phyloP scores from a whole-genome alignment of 1,140 invertebrate genomes.

The Drosophila varians region DNA sequence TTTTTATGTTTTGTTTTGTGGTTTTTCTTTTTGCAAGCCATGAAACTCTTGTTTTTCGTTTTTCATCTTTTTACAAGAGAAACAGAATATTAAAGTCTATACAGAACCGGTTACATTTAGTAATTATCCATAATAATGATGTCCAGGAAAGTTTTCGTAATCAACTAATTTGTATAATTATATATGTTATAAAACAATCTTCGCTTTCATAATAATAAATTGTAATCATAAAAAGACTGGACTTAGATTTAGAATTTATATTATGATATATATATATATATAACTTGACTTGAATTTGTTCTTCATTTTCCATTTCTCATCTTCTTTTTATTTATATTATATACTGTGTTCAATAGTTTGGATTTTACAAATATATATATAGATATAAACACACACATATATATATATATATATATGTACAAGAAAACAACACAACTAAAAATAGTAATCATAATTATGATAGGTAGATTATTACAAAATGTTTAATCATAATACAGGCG shows the following conservation, averaged over 20 bases:
- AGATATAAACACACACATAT: not conserved
- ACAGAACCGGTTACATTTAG: slow-evolving; percentile 23
- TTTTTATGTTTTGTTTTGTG: not conserved
- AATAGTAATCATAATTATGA: not conserved
- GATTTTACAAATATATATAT: slow-evolving; percentile 7
- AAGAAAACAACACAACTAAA: not conserved
- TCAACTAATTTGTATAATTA: slow-evolving; percentile 44
- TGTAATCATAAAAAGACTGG: slow-evolving; percentile 19
- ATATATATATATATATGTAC: not conserved
- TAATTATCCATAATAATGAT: slow-evolving; percentile 43
- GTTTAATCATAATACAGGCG: not conserved
- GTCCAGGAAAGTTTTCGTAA: slow-evolving; percentile 37
- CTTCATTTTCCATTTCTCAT: slow-evolving; percentile 20
- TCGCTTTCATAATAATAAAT: slow-evolving; percentile 9
- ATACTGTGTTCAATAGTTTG: slow-evolving; percentile 39
- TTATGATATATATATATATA: slow-evolving; percentile 21
- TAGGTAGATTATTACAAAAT: not conserved
- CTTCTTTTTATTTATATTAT: slow-evolving; percentile 5
- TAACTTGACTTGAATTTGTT: slow-evolving; percentile 44
- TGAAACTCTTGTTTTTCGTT: slow-evolving; percentile 25
- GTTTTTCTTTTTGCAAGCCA: slow-evolving; percentile 9
- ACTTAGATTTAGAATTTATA: slow-evolving; percentile 32
- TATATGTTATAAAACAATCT: slow-evolving; percentile 27
- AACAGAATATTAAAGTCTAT: slow-evolving; percentile 21
- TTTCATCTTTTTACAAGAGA: slow-evolving; percentile 27